These are phyloP conservation scores for Gopherus flavomarginatus DNA, from an alignment of 2,113 vertebrate genomes.

Conservation along the genomic window DNA sequence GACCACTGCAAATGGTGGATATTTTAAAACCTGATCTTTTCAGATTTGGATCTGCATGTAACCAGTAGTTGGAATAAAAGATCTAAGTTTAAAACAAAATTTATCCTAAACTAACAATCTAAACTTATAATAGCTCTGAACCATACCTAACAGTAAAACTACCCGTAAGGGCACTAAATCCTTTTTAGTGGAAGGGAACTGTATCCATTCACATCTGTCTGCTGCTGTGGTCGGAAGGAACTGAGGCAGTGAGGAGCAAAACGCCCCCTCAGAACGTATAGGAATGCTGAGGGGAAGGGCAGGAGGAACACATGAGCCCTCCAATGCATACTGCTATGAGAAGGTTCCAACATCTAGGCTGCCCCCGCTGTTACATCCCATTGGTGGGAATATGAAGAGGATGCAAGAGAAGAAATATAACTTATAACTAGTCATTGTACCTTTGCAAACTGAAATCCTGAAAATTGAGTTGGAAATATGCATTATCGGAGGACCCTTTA, in stretches of 20 bases:
- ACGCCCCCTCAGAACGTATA: background rate
- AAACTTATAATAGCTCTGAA: background rate
- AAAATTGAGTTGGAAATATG: background rate
- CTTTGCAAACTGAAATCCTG: background rate
- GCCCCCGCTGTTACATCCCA: background rate
- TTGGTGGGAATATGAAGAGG: background rate
- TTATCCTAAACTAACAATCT: background rate
- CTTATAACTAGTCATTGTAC: background rate
- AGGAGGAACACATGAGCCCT: background rate
- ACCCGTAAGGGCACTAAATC: background rate
- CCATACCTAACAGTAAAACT: background rate
- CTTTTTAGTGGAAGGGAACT: background rate
- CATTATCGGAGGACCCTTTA: conserved; percentile 13
- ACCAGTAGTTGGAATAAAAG: background rate
- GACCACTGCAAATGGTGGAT: background rate
- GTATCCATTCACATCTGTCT: background rate
- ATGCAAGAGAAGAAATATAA: background rate
- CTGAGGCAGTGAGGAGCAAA: background rate
- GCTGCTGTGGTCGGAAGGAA: background rate
- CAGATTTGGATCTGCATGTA: background rate
- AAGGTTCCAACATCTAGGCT: background rate
- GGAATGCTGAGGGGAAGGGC: background rate
- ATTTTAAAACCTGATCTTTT: background rate
- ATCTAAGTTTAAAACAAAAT: background rate
- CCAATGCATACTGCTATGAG: background rate